These are phyloP conservation scores for Teleopsis dalmanni DNA, from an alignment of 1,140 invertebrate genomes.

Conservation along the genomic window DNA sequence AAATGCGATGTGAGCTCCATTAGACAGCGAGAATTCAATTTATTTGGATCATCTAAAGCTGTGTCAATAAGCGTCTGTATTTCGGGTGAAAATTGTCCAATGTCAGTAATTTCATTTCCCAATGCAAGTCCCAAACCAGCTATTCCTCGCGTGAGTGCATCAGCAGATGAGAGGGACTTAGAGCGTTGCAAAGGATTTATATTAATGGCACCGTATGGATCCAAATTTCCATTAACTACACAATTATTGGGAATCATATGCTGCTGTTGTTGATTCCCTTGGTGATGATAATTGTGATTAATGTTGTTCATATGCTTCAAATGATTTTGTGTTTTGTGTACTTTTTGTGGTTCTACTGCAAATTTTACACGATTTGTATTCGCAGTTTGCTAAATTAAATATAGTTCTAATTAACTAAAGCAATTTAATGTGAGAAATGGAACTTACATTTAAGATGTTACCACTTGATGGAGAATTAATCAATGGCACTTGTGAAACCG, in stretches of 20 bases:
- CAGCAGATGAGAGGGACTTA: conserved; percentile 69
- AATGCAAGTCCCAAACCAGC: conserved; percentile 50
- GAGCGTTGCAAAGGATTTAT: conserved; percentile 55
- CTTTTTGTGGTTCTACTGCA: conserved; percentile 28
- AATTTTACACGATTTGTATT: conserved; percentile 35
- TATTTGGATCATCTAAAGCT: conserved; percentile 71
- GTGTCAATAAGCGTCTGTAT: conserved; percentile 63
- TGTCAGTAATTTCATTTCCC: conserved; percentile 59
- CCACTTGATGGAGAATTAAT: conserved; percentile 58
- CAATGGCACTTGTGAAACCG: conserved; percentile 38
- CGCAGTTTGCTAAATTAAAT: conserved; percentile 10
- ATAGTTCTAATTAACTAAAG: not conserved
- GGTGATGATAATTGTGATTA: conserved; percentile 21
- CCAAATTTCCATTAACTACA: conserved; percentile 15
- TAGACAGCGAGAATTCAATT: conserved; percentile 63
- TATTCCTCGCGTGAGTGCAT: conserved; percentile 56
- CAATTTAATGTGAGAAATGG: conserved; percentile 4
- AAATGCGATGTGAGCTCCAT: conserved; percentile 80
- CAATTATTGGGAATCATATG: conserved; percentile 14
- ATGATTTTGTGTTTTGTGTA: conserved; percentile 15
- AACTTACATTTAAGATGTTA: conserved; percentile 58
- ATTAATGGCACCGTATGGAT: conserved; percentile 35
- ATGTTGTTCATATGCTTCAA: conserved; percentile 16
- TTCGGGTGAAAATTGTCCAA: conserved; percentile 63
- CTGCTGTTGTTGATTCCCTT: conserved; percentile 23